phyloP scores from a whole-genome alignment of 2,888 invertebrate species.

The Choristoneura rosaceana region DNA sequence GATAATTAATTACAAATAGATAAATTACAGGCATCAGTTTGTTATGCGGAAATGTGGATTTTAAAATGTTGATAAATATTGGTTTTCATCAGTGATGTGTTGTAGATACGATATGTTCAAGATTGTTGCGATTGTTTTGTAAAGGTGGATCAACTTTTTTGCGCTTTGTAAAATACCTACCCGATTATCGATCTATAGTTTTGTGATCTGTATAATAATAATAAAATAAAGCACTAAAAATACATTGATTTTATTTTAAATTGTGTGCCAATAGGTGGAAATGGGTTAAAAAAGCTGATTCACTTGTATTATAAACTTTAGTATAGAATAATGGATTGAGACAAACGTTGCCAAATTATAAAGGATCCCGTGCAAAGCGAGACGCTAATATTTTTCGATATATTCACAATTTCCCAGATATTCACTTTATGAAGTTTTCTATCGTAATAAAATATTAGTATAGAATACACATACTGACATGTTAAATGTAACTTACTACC shows the following conservation, averaged over 20 bases:
- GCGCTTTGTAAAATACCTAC: background rate
- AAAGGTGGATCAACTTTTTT: constrained; percentile 12
- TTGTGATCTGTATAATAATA: background rate
- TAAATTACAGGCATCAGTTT: constrained; percentile 26
- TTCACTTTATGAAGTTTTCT: constrained; percentile 23
- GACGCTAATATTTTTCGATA: constrained; percentile 62
- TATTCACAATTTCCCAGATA: constrained; percentile 45
- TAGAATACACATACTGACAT: background rate
- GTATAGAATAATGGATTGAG: constrained; percentile 45
- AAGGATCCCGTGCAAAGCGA: constrained; percentile 48
- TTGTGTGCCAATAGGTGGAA: background rate
- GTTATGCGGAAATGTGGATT: constrained; percentile 15
- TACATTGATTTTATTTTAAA: constrained; percentile 6
- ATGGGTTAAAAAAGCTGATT: constrained; percentile 15
- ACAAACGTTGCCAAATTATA: constrained; percentile 70
- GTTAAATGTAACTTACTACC: constrained; percentile 1
- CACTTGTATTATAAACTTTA: constrained; percentile 43
- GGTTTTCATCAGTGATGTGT: constrained; percentile 15
- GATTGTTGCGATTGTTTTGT: constrained; percentile 30
- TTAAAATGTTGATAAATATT: constrained; percentile 20
- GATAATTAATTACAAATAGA: constrained; percentile 39
- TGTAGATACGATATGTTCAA: constrained; percentile 14
- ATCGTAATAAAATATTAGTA: constrained; percentile 27
- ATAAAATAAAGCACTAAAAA: background rate
- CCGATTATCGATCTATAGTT: background rate